These are phyloP conservation scores for Staurois parvus DNA, from an alignment of 2,797 vertebrate species.

Conservation along the genomic window DNA sequence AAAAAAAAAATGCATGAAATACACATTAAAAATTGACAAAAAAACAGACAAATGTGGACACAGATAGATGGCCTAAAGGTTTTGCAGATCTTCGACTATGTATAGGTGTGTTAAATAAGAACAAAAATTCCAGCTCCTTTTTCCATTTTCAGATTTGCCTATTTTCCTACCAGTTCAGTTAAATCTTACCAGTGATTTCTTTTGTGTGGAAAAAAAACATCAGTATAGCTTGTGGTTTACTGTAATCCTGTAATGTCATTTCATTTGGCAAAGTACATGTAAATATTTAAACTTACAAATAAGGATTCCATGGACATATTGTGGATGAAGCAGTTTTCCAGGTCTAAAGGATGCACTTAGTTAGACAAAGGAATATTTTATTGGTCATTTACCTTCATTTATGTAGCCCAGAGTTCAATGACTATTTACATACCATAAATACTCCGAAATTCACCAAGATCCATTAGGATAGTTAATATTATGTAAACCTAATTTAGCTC, in stretches of 20 bases:
- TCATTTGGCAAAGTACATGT: background rate
- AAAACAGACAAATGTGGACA: too few relatives aligned
- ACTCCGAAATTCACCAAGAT: slow-evolving; percentile 10
- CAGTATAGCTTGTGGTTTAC: background rate
- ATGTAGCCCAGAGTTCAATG: background rate
- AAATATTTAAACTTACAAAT: background rate
- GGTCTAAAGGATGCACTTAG: slow-evolving; percentile 19
- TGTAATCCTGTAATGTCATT: background rate
- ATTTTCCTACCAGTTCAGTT: too few relatives aligned
- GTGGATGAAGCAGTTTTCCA: background rate
- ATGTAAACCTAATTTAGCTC: slow-evolving; percentile 43
- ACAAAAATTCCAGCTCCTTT: too few relatives aligned
- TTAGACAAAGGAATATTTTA: slow-evolving; percentile 38
- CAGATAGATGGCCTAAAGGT: too few relatives aligned
- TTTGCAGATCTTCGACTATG: too few relatives aligned
- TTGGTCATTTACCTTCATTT: slow-evolving; percentile 34
- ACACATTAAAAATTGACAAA: too few relatives aligned
- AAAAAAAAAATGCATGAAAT: too few relatives aligned
- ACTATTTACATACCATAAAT: slow-evolving; percentile 31
- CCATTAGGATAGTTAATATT: slow-evolving; percentile 31
- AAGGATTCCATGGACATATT: background rate
- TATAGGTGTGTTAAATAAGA: too few relatives aligned
- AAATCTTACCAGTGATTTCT: background rate
- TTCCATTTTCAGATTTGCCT: too few relatives aligned
- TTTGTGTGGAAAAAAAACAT: background rate